Base-by-base conservation (phyloP, 1,140 invertebrate genomes). In the Lethrus apterus region DNA sequence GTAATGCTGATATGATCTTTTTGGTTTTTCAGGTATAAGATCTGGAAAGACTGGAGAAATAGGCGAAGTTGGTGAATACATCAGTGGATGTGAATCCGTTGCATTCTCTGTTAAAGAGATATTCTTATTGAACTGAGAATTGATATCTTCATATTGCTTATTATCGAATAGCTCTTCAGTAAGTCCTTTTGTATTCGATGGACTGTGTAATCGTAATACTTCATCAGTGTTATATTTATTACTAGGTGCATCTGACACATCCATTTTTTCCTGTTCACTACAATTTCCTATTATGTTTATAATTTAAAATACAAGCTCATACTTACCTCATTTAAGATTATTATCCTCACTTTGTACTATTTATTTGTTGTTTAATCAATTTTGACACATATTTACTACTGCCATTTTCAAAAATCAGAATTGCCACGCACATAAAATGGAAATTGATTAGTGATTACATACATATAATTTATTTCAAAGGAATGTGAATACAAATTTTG, bases 1-100 rank as follows among this genome's bases (percentile, higher is more conserved):
- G 33, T 53, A 55, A 45, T 49, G 46, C 23, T 31, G 36, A 11
- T 44, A 24, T 7, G 40, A 30, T 7, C 43, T 59, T 46, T 61
- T 59, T 10, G 58, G 48, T 43, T 56, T 58, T 52, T 64, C 56
- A 10, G 62, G 65, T 44, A 62, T 65, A n/a, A 65, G 46, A 52
- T 66, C 61, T 4, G 63, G 63, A 58, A 50, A 65, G 49, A 60
- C 58, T 4, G 57, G 55, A 7, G 63, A 60, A 24, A 60, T 57
- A 10, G 59, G 50, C 7, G 57, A 57, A 14, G 44, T 50, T 7
- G 57, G 56, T 20, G 62, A 62, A 46, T 59, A 56, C 65, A 67
- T 67, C 34, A 67, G 51, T n/a, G 65, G 65, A 56, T 67, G 65
- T 31, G 57, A 64, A 53, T 65, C 56, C 26, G 63, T 67, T 21